Evolutionary conservation across 2,113 vertebrate species (phyloP), one percentile per base, ranked within the genome.

Genomic region (Fregetta grallaria): DNA sequence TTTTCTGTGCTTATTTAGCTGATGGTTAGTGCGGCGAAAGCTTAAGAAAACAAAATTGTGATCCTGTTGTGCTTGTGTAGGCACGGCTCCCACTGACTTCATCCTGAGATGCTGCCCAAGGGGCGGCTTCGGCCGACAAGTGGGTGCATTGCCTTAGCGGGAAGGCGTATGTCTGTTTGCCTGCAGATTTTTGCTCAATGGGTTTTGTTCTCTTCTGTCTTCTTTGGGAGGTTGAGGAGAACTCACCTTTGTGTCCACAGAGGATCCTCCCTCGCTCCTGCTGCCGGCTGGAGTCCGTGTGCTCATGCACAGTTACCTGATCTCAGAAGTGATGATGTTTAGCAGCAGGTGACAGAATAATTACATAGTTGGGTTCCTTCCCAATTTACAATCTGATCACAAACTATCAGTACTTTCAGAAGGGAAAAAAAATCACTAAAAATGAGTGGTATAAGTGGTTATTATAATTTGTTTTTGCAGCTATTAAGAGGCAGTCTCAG

Each of bases 11-110:
- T 88, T 84, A 32, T 53, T 92, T 84, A 91, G 76, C 63, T 92
- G 67, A 56, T 59, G 73, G 56, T 87, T 92, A 86, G 66, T 73
- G 40, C 2, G 0, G 55, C 4, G 10, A 93, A 86, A 83, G 36
- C 95, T 93, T 92, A 80, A 80, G 77, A 94, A 96, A 95, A 75
- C 73, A 90, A 36, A 80, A 19, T 15, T 72, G 38, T 86, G 94
- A 63, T 94, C 30, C 25, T 53, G 3, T 32, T 75, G 55, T 96
- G 92, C 80, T 97, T 97, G 45, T 68, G 19, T 84, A 82, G 91
- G 89, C 92, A 74, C 10, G 2, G 34, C 49, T 90, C 81, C 94
- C 81, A 32, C 76, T 94, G 96, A 94, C 83, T 92, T 95, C 79
- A 92, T 53, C 75, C 53, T 11, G 65, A 72, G 73, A 30, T 73